Evolutionary conservation across 2,797 vertebrate genomes (phyloP), one percentile per base, ranked within the genome.

Genomic region (Bradypodion ventrale): DNA sequence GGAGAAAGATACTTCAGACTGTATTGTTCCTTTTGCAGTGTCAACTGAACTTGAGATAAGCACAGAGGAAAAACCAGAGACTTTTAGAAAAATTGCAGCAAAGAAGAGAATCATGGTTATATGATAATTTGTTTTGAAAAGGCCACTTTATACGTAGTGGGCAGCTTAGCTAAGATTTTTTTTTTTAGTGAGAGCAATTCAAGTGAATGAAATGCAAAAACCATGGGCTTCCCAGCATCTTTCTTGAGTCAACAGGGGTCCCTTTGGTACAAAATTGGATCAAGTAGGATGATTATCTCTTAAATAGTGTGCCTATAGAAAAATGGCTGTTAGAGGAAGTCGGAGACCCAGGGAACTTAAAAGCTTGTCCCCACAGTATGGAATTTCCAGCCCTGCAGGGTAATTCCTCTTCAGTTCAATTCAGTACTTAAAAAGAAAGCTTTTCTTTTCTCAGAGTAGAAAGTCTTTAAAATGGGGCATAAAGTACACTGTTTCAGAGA

Each of bases 71-170:
- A 63, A 73, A 2, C 9, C n/a, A 49, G n/a, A 56, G n/a, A 62
- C 2, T 7, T 60, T 29, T 70, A 80, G 80, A 19, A 19, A 44
- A 7, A 78, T 13, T 66, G 56, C 59, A 70, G n/a, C 21, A 83
- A 7, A 65, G 60, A 37, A 59, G 29, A 87, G 3, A 32, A 62
- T 70, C 65, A 70, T 72, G 73, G 60, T 89, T 69, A 69, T 65
- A 83, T 52, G 82, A 82, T 4, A 82, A 72, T 6, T 35, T 87
- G 15, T 76, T 84, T 77, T 77, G 62, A 77, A 81, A 85, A 60
- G 78, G 4, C 1, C 13, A 88, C 4, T 76, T 87, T 75, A 16
- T 46, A 74, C n/a, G 21, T 72, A 42, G 13, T 83, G 27, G 3
- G 27, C 69, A 63, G 12, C 12, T 85, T 75, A 42, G 78, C 25